Evolutionary conservation across 1,140 invertebrate genomes (phyloP).

Genomic region (Temnothorax longispinosus): DNA sequence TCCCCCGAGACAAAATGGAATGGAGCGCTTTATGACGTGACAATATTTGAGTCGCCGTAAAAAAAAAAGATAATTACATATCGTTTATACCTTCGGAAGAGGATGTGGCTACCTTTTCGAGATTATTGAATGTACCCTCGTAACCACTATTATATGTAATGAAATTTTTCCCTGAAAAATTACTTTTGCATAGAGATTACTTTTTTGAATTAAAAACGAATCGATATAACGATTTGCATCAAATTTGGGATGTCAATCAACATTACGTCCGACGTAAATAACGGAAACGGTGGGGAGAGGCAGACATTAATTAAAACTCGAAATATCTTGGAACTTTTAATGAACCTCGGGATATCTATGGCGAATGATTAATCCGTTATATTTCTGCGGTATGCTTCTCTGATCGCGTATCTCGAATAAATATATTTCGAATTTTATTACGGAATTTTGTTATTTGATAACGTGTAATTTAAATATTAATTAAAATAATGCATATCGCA

Average conservation of each 20-base stretch:
- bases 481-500: constrained; percentile 52
- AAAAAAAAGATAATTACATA: constrained; percentile 35
- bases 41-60: constrained; percentile 7
- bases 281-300: not conserved
- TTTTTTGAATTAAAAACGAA: constrained; percentile 23
- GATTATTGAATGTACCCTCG: constrained; percentile 27
- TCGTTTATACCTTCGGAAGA: not conserved
- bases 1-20: constrained; percentile 31
- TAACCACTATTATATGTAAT: not conserved
- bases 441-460: constrained; percentile 52
- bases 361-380: constrained; percentile 49
- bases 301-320: constrained; percentile 53
- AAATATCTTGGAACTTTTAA: constrained; percentile 59
- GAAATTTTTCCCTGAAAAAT: constrained; percentile 30
- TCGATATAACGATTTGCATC: constrained; percentile 30
- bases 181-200: constrained; percentile 43
- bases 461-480: constrained; percentile 59
- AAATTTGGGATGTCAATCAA: constrained; percentile 45
- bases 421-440: constrained; percentile 40
- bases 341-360: constrained; percentile 32
- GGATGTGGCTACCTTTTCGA: not conserved
- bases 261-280: constrained; percentile 29
- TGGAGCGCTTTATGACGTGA: constrained; percentile 10
- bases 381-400: constrained; percentile 24
- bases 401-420: constrained; percentile 30